A percentile compares a stretch with the other conserved stretches of the same genome.
Evolutionary conservation across 2,888 invertebrate genomes (phyloP).

Genomic region (Cylloceria caligata): DNA sequence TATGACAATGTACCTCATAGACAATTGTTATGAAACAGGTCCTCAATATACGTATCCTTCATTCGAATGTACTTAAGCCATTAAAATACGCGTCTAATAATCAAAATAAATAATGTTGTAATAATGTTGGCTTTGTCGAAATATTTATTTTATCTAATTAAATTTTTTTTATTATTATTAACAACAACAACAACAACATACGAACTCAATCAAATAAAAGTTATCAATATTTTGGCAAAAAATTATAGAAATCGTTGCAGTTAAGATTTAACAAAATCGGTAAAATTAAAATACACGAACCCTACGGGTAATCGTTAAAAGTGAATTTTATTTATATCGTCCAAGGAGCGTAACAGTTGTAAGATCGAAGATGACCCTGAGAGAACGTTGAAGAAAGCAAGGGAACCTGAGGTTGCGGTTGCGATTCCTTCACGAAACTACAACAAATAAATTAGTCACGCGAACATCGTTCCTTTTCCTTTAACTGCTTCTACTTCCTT

Average conservation of each 20-base stretch:
- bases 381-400: conserved; percentile 36
- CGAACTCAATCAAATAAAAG: not conserved
- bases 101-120: too few relatives aligned
- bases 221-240: not conserved
- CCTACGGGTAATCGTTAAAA: not conserved
- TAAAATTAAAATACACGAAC: not conserved
- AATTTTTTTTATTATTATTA: not conserved
- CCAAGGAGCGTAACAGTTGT: not conserved
- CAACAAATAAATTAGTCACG: conserved; percentile 43
- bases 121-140: too few relatives aligned
- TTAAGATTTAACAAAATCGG: not conserved
- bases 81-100: too few relatives aligned
- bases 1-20: not conserved
- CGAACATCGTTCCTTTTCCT: conserved; percentile 9
- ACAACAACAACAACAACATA: not conserved
- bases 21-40: not conserved
- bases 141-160: too few relatives aligned
- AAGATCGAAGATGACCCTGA: conserved; percentile 36
- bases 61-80: too few relatives aligned
- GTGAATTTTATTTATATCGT: not conserved
- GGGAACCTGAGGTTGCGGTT: not conserved
- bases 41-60: not conserved
- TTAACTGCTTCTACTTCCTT: conserved; percentile 3
- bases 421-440: conserved; percentile 34
- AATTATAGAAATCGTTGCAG: not conserved